These are phyloP conservation scores for Lateolabrax maculatus DNA, from an alignment of 2,797 vertebrate species.

Conservation along the genomic window DNA sequence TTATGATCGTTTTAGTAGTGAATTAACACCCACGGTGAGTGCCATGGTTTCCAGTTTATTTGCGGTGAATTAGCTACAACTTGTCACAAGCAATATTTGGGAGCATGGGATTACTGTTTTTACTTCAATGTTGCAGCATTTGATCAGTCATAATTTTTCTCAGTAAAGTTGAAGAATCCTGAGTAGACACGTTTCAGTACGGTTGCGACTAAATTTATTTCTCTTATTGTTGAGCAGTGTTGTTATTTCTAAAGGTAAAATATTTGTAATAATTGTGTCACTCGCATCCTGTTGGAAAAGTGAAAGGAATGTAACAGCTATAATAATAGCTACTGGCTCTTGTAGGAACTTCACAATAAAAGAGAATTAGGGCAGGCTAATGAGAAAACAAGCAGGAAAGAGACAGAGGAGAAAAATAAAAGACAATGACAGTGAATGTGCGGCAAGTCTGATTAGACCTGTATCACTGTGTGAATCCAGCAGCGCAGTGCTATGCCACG, in stretches of 20 bases:
- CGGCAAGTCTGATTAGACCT: conserved; percentile 36
- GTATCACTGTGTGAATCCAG: conserved; percentile 34
- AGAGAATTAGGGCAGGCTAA: conserved; percentile 1
- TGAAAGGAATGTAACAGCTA: conserved; percentile 4
- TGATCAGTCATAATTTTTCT: conserved; percentile 14
- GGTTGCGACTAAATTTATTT: background rate
- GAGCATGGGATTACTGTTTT: background rate
- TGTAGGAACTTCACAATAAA: conserved; percentile 18
- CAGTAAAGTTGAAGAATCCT: background rate
- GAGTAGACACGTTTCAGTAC: background rate
- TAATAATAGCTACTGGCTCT: conserved; percentile 2
- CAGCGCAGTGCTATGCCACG: conserved; percentile 26
- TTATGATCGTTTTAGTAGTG: background rate
- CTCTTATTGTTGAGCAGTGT: background rate
- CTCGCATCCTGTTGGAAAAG: background rate
- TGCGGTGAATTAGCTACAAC: conserved; percentile 4
- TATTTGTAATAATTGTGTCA: background rate
- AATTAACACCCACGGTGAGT: background rate
- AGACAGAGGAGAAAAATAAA: conserved; percentile 31
- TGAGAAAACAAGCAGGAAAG: conserved; percentile 36
- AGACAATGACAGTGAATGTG: conserved; percentile 16
- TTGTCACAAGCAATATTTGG: conserved; percentile 14
- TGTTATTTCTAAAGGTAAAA: background rate
- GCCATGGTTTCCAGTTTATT: background rate
- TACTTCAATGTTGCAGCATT: conserved; percentile 11